phyloP scores from a whole-genome alignment of 1,140 invertebrate species.

The Chrysomallon squamiferum region DNA sequence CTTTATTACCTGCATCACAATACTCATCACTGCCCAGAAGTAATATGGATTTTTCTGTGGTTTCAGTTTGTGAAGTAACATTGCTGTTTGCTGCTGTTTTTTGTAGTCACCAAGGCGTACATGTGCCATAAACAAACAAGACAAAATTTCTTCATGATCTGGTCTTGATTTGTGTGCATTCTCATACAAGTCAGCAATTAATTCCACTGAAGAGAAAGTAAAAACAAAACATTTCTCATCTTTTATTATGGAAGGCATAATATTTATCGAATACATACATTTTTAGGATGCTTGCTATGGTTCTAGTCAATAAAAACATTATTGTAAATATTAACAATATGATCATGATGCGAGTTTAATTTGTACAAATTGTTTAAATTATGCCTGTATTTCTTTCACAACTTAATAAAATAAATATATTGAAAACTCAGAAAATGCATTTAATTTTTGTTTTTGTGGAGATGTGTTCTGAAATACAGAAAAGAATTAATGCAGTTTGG shows the following conservation, averaged over 20 bases:
- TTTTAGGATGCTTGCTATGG: neutral
- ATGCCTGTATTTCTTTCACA: no score
- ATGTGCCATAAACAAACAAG: slow-evolving; percentile 95
- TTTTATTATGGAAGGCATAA: neutral
- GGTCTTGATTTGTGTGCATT: slow-evolving; percentile 85
- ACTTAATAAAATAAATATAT: no score
- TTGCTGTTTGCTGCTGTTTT: slow-evolving; percentile 87
- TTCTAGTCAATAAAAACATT: neutral
- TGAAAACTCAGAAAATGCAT: no score
- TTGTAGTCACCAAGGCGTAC: slow-evolving; percentile 89
- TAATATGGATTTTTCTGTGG: slow-evolving; percentile 93
- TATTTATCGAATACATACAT: neutral
- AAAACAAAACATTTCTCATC: neutral
- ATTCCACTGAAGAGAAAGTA: slow-evolving; percentile 68
- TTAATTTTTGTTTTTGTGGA: no score
- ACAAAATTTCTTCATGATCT: slow-evolving; percentile 88
- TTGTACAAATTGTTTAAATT: no score
- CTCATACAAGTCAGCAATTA: slow-evolving; percentile 86
- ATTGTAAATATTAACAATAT: no score
- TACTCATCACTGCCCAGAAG: slow-evolving; percentile 97
- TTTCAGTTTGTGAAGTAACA: slow-evolving; percentile 87
- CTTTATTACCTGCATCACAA: slow-evolving; percentile 89
- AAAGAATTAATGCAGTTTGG: no score
- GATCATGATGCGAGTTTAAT: no score
- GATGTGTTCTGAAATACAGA: no score